Conservation (phyloP, 2,888 invertebrate genomes). For the Ophioninae sp. region DNA sequence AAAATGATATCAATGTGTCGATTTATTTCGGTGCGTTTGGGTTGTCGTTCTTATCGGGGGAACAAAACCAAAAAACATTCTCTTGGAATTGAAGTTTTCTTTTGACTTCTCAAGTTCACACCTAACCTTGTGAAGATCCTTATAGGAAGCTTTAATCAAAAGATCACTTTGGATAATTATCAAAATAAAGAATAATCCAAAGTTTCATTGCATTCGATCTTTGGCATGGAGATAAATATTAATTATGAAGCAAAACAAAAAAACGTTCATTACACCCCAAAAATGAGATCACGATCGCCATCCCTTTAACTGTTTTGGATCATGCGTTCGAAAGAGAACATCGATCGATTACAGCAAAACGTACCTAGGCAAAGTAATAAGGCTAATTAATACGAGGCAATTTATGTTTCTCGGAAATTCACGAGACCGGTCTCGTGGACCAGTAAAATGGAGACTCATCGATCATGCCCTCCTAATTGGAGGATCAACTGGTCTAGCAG, state of each 20-base stretch:
- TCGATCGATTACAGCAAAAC: constrained; percentile 4
- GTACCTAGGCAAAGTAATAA: constrained; percentile 32
- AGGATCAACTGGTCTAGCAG: constrained; percentile 44
- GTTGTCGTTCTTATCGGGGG: too few relatives aligned
- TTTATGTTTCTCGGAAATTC: constrained; percentile 33
- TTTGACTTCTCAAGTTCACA: too few relatives aligned
- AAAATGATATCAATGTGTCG: too few relatives aligned
- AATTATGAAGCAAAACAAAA: neutral
- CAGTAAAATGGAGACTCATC: constrained; percentile 47
- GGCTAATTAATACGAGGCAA: constrained; percentile 28
- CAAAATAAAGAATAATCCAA: too few relatives aligned
- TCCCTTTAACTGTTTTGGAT: neutral
- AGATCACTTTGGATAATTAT: too few relatives aligned
- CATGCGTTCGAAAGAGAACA: neutral
- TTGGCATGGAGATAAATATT: too few relatives aligned
- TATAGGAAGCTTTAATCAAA: too few relatives aligned
- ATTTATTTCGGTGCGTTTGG: too few relatives aligned
- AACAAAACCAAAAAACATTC: too few relatives aligned
- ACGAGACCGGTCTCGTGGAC: constrained; percentile 1
- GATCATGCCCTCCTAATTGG: constrained; percentile 63
- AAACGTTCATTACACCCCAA: neutral
- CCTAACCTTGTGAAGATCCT: too few relatives aligned
- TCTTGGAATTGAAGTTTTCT: too few relatives aligned
- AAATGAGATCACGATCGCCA: neutral
- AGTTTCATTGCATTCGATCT: too few relatives aligned